Evolutionary conservation across 2,113 vertebrate genomes (phyloP).

Genomic region (Dendropsophus ebraccatus): DNA sequence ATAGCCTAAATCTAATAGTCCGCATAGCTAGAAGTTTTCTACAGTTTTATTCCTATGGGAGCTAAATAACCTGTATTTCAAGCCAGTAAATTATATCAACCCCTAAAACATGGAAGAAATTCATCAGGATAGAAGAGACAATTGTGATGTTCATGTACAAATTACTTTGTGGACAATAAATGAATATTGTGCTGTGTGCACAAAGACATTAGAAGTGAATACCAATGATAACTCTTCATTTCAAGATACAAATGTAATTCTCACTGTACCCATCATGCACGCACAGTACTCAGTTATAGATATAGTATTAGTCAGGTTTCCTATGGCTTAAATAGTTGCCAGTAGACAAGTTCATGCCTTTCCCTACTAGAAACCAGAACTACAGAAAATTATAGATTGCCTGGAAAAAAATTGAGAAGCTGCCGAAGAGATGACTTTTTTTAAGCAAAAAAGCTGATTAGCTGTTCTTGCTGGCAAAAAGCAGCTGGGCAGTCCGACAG

Average conservation of each 20-base stretch:
- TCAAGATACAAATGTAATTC: not conserved
- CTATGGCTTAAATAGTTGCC: not conserved
- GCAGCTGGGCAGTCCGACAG: conserved; percentile 71
- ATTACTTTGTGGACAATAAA: not conserved
- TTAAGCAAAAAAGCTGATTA: conserved; percentile 67
- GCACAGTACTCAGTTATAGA: not conserved
- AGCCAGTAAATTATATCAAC: too few relatives aligned
- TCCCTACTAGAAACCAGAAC: conserved; percentile 29
- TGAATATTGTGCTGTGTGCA: not conserved
- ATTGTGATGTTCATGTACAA: too few relatives aligned
- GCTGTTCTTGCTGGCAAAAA: conserved; percentile 66
- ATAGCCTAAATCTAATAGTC: too few relatives aligned
- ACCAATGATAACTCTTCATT: not conserved
- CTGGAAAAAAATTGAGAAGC: conserved; percentile 61
- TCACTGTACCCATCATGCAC: not conserved
- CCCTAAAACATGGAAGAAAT: too few relatives aligned
- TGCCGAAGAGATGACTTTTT: conserved; percentile 54
- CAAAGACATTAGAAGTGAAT: not conserved
- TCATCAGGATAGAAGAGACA: too few relatives aligned
- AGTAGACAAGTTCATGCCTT: conserved; percentile 21
- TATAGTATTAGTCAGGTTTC: not conserved
- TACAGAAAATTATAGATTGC: conserved; percentile 53
- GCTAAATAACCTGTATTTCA: too few relatives aligned
- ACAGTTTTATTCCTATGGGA: too few relatives aligned
- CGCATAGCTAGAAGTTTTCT: too few relatives aligned